Evolutionary conservation across 2,113 vertebrate genomes (phyloP), one percentile per base, ranked within the genome.

Genomic region (Nettapus auritus): DNA sequence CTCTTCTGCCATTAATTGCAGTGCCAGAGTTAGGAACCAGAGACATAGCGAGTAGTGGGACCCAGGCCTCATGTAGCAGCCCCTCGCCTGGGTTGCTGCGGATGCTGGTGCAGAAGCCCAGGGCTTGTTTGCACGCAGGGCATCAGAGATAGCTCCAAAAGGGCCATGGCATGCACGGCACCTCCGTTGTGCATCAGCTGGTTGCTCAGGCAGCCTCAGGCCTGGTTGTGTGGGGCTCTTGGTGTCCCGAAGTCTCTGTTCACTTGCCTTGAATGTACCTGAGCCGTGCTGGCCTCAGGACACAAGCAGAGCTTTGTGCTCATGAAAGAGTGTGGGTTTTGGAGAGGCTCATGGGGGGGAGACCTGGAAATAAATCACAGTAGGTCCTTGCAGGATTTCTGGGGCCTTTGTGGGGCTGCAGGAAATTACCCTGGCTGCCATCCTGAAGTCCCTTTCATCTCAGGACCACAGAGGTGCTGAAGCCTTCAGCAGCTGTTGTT

Each of bases 41-140:
- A 64, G 70, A 8, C 26, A 59, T 5, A 57, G 5, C 67, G 38
- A 88, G 50, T 76, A 55, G 63, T 59, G 50, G 73, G 77, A 34
- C 33, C 46, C 1, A 57, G 4, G 0, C 0, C 0, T 36, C 33
- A 55, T 64, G 48, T 73, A 40, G 36, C 42, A 60, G 11, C 26
- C 68, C 50, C n/a, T 77, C 7, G 18, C 15, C 15, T 42, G 42
- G 14, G 15, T 42, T 42, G 42, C 44, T 18, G 9, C 46, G 19
- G 46, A 20, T 21, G 46, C 46, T 48, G 46, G 46, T 9, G 46
- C 31, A 44, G 57, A 52, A 82, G 34, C 28, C 22, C 1, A 3
- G 21, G 13, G 17, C 33, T 79, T 73, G 12, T 86, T 68, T 69
- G 22, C 57, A 40, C 3, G 1, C 46, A 16, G 52, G 16, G 11